Percentiles rank a stretch among this genome's conserved stretches.
These are phyloP conservation scores for Falco peregrinus DNA, from an alignment of 2,797 vertebrate species.

Conservation along the genomic window DNA sequence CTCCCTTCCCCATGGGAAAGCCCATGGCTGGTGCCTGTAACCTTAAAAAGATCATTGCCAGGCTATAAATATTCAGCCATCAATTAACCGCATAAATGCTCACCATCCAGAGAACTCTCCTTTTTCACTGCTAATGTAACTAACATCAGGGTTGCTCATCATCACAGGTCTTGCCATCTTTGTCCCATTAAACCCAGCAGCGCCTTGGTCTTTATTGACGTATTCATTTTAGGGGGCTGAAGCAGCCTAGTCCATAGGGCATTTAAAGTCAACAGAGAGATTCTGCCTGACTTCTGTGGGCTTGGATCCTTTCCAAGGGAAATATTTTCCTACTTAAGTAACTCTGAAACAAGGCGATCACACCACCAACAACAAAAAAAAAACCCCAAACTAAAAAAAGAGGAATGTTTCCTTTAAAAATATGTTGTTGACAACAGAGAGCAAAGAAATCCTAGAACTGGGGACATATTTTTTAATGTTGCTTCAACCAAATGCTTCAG, in stretches of 20 bases:
- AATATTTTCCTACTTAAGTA: constrained; percentile 68
- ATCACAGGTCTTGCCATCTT: not conserved
- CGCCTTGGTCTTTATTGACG: not conserved
- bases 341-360: constrained; percentile 33
- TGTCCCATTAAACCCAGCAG: not conserved
- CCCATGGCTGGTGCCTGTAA: not conserved
- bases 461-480: constrained; percentile 4
- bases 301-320: constrained; percentile 57
- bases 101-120: not conserved
- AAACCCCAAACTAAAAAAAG: not conserved
- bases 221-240: not conserved
- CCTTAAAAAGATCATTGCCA: constrained; percentile 18
- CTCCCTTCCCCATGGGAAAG: not conserved
- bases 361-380: not conserved
- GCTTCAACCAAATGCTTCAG: not conserved
- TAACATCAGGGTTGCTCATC: not conserved
- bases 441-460: not conserved
- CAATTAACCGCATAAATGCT: not conserved
- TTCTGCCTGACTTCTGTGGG: constrained; percentile 50
- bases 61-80: constrained; percentile 33
- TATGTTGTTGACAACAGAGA: constrained; percentile 30
- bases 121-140: rapidly evolving
- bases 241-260: constrained; percentile 15
- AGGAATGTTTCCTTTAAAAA: constrained; percentile 37
- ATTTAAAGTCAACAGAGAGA: constrained; percentile 46